Evolutionary conservation across 2,113 vertebrate genomes (phyloP), one percentile per base, ranked within the genome.

Genomic region (Tyto alba): DNA sequence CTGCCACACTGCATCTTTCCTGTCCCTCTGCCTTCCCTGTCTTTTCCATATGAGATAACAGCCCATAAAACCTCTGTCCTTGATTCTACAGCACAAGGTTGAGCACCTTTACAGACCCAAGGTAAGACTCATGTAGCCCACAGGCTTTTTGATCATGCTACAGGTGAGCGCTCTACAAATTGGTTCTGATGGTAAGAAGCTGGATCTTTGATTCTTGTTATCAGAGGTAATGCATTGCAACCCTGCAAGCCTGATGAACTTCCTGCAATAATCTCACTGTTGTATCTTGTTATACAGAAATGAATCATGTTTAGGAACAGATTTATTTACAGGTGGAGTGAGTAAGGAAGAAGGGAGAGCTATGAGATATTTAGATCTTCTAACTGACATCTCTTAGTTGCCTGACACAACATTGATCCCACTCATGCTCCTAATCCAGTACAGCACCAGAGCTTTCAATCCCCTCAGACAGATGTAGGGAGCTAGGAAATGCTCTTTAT

Each of bases 251-350:
- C 67, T 83, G 90, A 92, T 84, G 94, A 87, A 56, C 74, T 87
- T 84, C 69, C 56, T 81, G 68, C 73, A 95, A 78, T 95, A 95
- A 97, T 97, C 94, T 97, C 64, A 5, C 40, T 78, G 64, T 72
- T 95, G 18, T 89, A 96, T 97, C 96, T 96, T 96, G 94, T 97
- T 94, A 30, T 80, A 84, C 86, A 93, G 94, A 96, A 96, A 90
- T 95, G 64, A 95, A 87, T 95, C 95, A 92, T 92, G 89, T 95
- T 93, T 92, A 92, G 72, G 79, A 95, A 55, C 43, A 81, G 52
- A 90, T 87, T 43, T 84, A 59, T 86, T 95, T 89, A 32, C 89
- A 92, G 80, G 52, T 89, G 69, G 59, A 86, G 23, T 4, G 26
- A 87, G 59, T 40, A 36, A 57, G n/a, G 12, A 95, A 41, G 59